phyloP scores from a whole-genome alignment of 2,888 invertebrate species.

The Pammene fasciana region DNA sequence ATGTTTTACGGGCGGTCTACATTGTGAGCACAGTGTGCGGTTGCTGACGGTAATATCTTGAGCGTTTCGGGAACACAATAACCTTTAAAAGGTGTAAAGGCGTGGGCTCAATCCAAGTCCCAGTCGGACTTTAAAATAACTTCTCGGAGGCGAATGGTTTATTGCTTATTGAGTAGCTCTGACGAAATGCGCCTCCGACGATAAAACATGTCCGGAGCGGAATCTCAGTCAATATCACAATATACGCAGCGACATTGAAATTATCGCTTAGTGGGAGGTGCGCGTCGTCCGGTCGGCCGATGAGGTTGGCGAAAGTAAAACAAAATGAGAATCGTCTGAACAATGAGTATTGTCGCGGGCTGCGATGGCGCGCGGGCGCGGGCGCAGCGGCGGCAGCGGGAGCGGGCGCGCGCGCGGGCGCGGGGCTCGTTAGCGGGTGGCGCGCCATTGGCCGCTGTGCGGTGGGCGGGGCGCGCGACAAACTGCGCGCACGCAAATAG shows the following conservation, averaged over 20 bases:
- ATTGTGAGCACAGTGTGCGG: slow-evolving; percentile 38
- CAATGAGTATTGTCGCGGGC: slow-evolving; percentile 78
- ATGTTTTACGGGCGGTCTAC: slow-evolving; percentile 38
- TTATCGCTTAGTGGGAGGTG: slow-evolving; percentile 81
- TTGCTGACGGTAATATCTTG: slow-evolving; percentile 60
- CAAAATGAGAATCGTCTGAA: slow-evolving; percentile 78
- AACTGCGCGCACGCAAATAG: slow-evolving; percentile 83
- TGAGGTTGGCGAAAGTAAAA: slow-evolving; percentile 70
- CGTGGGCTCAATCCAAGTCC: slow-evolving; percentile 73
- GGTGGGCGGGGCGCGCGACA: slow-evolving; percentile 75
- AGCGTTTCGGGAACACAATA: slow-evolving; percentile 79
- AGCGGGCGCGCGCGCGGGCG: slow-evolving; percentile 61
- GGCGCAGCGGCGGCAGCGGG: slow-evolving; percentile 56
- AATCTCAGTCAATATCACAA: slow-evolving; percentile 81
- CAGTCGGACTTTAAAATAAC: slow-evolving; percentile 77
- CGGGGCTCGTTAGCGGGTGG: slow-evolving; percentile 60
- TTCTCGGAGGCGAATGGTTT: slow-evolving; percentile 81
- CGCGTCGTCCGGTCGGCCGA: slow-evolving; percentile 55
- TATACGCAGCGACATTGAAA: slow-evolving; percentile 79
- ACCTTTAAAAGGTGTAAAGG: slow-evolving; percentile 82
- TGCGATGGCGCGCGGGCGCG: slow-evolving; percentile 46
- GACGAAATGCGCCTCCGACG: slow-evolving; percentile 77
- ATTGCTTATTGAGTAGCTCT: slow-evolving; percentile 82
- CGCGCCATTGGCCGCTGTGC: slow-evolving; percentile 71
- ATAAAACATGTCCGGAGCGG: slow-evolving; percentile 76